These are phyloP conservation scores for Sorex fumeus DNA, from an alignment of 2,113 vertebrate species.

Conservation along the genomic window DNA sequence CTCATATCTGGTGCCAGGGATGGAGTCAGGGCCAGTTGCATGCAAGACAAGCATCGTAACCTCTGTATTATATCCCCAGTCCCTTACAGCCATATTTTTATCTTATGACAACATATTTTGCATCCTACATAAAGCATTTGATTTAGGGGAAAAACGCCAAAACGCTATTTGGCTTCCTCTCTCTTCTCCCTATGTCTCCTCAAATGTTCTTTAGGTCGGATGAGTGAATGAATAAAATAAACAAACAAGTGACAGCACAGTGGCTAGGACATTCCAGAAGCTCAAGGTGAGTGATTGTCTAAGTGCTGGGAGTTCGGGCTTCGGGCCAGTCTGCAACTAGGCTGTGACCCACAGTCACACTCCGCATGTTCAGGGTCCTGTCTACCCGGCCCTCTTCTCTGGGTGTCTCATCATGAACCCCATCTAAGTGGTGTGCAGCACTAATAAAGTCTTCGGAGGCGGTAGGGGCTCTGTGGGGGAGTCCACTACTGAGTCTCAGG, in stretches of 20 bases:
- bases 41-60: too few relatives aligned
- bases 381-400: neutral
- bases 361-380: constrained; percentile 19
- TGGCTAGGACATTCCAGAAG: constrained; percentile 67
- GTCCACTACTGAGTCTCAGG: neutral
- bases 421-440: neutral
- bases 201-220: constrained; percentile 47
- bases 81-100: too few relatives aligned
- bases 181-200: too few relatives aligned
- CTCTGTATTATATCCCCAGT: too few relatives aligned
- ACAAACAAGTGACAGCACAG: constrained; percentile 65
- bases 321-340: neutral
- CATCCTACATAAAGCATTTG: too few relatives aligned
- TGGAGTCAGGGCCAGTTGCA: too few relatives aligned
- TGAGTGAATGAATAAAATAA: constrained; percentile 40
- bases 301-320: neutral
- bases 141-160: neutral
- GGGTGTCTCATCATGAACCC: neutral
- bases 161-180: neutral
- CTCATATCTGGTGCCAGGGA: too few relatives aligned
- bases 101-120: too few relatives aligned
- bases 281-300: constrained; percentile 67
- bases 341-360: constrained; percentile 14
- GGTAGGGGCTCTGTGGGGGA: neutral
- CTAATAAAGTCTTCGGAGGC: neutral